Base-by-base conservation (phyloP, 2,888 invertebrate genomes). In the Macrophya annulata region DNA sequence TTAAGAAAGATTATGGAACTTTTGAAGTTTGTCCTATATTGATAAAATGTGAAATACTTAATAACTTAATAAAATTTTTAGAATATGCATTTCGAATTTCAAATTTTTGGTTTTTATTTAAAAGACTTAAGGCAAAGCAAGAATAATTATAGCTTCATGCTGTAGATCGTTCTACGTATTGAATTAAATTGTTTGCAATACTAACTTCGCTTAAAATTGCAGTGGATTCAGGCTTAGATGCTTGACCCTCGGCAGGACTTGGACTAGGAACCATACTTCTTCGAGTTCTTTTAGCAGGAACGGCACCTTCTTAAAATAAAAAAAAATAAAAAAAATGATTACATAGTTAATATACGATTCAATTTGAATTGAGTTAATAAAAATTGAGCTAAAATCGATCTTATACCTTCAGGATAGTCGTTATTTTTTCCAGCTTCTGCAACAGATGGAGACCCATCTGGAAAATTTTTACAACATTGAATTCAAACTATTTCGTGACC, bases 161-260 rank as follows among this genome's bases (percentile, higher is more conserved):
- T 37, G 55, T 21, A n/a, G 31, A 37, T 77, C 6, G 12, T 51
- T 43, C 6, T 48, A 43, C 5, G 17, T 51, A 77, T 48, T 77
- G 6, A 37, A 85, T 72, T 9, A 31, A 51, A 17, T 71, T 8
- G 1, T 5, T 31, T 15, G 12, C 31, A 55, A 74, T 85, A 88
- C 90, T 87, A 87, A 93, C 93, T 77, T 92, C 93, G 77, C 90
- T 91, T 81, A 92, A 90, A 85, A 93, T 91, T 37, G 93, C 93
- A 15, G 94, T 93, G 9, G 94, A 94, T 87, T 94, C 94, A 17
- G 94, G 94, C 79, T 93, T 93, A 4, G 93, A 93, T 45, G 93
- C 93, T 87, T 93, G 92, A 21, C 93, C 93, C 87, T 93, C 93
- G 2, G 92, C 93, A 76, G 93, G 94, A 88, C 92, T 94, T 15